A percentile compares a stretch with the other conserved stretches of the same genome.
phyloP scores from a whole-genome alignment of 2,888 invertebrate species.

The Bellardia bayeri region DNA sequence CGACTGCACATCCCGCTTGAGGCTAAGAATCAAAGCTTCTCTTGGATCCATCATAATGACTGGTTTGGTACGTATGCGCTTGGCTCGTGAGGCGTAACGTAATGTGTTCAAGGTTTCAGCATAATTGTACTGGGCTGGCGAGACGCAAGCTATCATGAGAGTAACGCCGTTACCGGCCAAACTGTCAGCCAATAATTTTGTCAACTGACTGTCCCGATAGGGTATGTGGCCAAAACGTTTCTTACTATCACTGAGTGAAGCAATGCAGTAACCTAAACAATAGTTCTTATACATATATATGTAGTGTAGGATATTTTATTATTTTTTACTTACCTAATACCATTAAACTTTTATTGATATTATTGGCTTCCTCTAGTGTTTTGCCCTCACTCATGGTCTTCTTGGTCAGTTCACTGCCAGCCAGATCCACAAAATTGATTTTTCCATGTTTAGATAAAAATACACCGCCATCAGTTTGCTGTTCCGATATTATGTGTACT shows the following conservation, averaged over 20 bases:
- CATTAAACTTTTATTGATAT: conserved; percentile 97
- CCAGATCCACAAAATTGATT: conserved; percentile 97
- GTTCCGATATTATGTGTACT: conserved; percentile 94
- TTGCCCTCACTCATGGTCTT: conserved; percentile 94
- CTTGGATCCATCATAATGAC: conserved; percentile 97
- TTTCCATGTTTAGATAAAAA: conserved; percentile 96
- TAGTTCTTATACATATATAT: too few relatives aligned
- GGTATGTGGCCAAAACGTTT: conserved; percentile 94
- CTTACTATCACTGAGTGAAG: conserved; percentile 93
- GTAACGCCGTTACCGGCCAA: conserved; percentile 97
- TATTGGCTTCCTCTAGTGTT: conserved; percentile 96
- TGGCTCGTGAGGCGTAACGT: conserved; percentile 95
- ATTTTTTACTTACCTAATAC: conserved; percentile 89
- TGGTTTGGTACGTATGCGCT: conserved; percentile 96
- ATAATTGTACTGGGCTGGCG: conserved; percentile 93
- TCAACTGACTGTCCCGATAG: conserved; percentile 96
- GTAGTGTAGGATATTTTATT: conserved; percentile 45
- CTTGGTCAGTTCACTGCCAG: conserved; percentile 98
- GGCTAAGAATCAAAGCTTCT: conserved; percentile 94
- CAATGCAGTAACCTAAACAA: conserved; percentile 94
- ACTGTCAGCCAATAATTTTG: conserved; percentile 96
- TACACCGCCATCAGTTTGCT: conserved; percentile 91
- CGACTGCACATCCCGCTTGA: conserved; percentile 94
- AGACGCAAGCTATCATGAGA: conserved; percentile 97
- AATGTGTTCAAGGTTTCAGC: conserved; percentile 96